A percentile compares a stretch with the other conserved stretches of the same genome.
Evolutionary conservation across 2,113 vertebrate genomes (phyloP).

Genomic region (Zosterops pallidus): DNA sequence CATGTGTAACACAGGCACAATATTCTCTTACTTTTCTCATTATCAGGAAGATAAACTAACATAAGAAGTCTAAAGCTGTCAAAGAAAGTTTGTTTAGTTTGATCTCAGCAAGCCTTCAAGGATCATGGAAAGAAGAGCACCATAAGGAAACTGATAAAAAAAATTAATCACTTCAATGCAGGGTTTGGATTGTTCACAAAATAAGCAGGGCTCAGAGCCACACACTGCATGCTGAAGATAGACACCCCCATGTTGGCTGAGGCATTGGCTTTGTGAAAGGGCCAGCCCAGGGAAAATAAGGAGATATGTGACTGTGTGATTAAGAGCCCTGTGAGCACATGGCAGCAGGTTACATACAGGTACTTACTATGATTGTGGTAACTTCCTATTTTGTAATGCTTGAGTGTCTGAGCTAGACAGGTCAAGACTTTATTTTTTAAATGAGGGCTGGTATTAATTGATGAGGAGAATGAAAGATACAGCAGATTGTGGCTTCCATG

Average conservation of each 20-base stretch:
- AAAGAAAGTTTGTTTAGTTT: not conserved
- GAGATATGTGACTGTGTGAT: not conserved
- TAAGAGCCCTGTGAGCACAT: not conserved
- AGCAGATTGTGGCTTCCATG: not conserved
- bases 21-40: not conserved
- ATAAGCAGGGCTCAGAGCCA: not conserved
- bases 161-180: rapidly evolving
- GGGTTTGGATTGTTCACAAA: not conserved
- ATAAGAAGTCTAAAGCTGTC: not conserved
- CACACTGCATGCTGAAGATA: not conserved
- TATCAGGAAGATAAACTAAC: not conserved
- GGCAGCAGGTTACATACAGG: not conserved
- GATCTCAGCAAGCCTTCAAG: not conserved
- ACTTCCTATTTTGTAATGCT: not conserved
- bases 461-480: not conserved
- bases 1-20: not conserved
- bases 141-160: not conserved
- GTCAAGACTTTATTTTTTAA: not conserved
- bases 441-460: not conserved
- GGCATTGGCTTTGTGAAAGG: not conserved
- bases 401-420: not conserved
- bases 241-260: rapidly evolving
- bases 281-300: not conserved
- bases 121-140: not conserved
- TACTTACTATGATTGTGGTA: rapidly evolving